Base-by-base conservation (phyloP, 1,140 invertebrate genomes). In the Batillaria attramentaria region DNA sequence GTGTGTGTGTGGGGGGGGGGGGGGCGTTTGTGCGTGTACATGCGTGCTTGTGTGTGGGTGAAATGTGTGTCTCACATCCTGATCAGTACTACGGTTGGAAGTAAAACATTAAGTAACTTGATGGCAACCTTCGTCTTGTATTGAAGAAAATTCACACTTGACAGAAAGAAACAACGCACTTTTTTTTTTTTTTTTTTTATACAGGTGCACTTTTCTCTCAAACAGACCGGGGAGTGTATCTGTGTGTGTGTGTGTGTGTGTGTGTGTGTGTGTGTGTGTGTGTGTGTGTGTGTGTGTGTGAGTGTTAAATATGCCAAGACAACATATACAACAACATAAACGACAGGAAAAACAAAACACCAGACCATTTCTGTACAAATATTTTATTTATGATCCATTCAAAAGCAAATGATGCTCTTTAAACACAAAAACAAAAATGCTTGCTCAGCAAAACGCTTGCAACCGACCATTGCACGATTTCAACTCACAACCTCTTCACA, bases 241-340 rank as follows among this genome's bases (percentile, higher is more conserved):
- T 62, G 60, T 28, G 60, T 62, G 60, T 62, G 60, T 62, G 60
- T 62, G 60, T 62, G 60, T 62, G 60, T 62, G 60, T 62, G 2
- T 2, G 60, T 62, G 60, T 3, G 60, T 62, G 60, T 3, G 60
- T 62, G 60, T 62, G 60, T 62, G 60, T 62, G 60, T 62, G 60
- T 62, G 60, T 28, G 60, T 60, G 57, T 60, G 57, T 60, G 57
- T 24, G 20, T 60, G 57, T 60, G 57, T 24, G 57, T 60, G 57
- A 28, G 57, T 24, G n/a, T n/a, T 50, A 24, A 50, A 50, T 10
- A 50, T 13, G 10, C 46, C 46, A 50, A 50, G 24, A 10, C 46
- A 50, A 10, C 46, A 50, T 13, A 24, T 10, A 50, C 10, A 50
- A 24, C 46, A 50, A 24, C 46, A 10, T 13, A 50, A 50, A 24